phyloP scores from a whole-genome alignment of 1,140 invertebrate genomes.

The Ridgeia piscesae region DNA sequence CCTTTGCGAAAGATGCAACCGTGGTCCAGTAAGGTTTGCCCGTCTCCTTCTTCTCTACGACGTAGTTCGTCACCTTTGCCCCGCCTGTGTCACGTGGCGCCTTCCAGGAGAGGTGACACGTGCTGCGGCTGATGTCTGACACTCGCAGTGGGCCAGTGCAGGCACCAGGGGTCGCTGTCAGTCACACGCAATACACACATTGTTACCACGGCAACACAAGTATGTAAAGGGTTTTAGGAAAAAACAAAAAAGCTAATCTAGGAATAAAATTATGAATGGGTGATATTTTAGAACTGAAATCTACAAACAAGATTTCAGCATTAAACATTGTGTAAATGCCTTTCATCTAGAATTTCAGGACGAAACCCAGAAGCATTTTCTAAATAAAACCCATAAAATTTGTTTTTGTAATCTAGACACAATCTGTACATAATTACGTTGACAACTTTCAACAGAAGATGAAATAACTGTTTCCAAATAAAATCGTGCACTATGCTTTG shows the following conservation, averaged over 20 bases:
- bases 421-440: background rate
- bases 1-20: slow-evolving; percentile 43
- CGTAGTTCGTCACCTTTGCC: slow-evolving; percentile 84
- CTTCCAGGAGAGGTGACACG: slow-evolving; percentile 83
- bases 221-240: background rate
- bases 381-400: too few relatives aligned
- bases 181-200: slow-evolving; percentile 12
- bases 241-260: too few relatives aligned
- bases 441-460: background rate
- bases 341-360: too few relatives aligned
- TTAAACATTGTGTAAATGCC: too few relatives aligned
- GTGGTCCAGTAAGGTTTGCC: slow-evolving; percentile 58
- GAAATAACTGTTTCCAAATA: background rate
- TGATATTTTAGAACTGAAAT: too few relatives aligned
- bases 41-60: slow-evolving; percentile 77
- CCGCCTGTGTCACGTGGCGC: slow-evolving; percentile 91
- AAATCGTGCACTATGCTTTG: background rate
- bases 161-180: slow-evolving; percentile 78
- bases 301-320: too few relatives aligned
- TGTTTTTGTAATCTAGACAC: background rate
- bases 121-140: slow-evolving; percentile 90
- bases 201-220: background rate
- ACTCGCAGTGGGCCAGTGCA: slow-evolving; percentile 93
- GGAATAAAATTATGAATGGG: too few relatives aligned
- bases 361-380: too few relatives aligned